A percentile compares a stretch with the other conserved stretches of the same genome.
Conservation (phyloP, 30 jellyfish, hydroid and myxozoan genomes). For the Aurelia aurita complex sp. Pacific region DNA sequence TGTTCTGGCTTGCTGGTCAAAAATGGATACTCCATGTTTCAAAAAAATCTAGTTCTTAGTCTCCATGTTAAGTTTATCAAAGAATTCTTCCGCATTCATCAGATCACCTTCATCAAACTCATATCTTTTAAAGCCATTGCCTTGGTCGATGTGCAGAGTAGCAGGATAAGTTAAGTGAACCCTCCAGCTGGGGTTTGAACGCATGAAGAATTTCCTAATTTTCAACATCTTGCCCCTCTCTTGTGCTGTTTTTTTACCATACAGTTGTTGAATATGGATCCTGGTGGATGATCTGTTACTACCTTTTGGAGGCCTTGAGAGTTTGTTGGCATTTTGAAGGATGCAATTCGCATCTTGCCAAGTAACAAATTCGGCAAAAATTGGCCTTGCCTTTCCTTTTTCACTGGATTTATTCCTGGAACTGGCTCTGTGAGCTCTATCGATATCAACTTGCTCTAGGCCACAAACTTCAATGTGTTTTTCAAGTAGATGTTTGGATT, state of each 20-base stretch:
- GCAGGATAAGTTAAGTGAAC: conserved; percentile 6
- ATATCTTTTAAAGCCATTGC: not conserved
- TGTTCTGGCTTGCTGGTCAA: too few species aligned
- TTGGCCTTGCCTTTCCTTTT: conserved; percentile 16
- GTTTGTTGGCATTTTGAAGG: conserved; percentile 22
- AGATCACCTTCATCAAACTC: conserved; percentile 6
- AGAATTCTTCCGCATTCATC: not conserved
- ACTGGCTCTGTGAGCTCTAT: conserved; percentile 11
- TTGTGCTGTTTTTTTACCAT: conserved; percentile 9
- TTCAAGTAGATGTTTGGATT: conserved; percentile 3
- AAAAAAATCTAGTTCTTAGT: too few species aligned
- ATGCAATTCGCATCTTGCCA: conserved; percentile 5
- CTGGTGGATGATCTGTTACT: not conserved
- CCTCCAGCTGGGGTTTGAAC: not conserved
- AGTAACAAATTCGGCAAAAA: conserved; percentile 6
- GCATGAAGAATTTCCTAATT: not conserved
- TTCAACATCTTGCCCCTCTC: not conserved
- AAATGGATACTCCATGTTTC: too few species aligned
- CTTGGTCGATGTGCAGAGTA: conserved; percentile 9
- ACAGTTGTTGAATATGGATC: conserved; percentile 15
- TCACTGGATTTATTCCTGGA: not conserved
- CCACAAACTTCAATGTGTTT: conserved; percentile 12
- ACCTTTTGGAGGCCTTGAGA: conserved; percentile 9
- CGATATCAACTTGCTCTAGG: conserved; percentile 4
- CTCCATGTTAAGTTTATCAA: not conserved